Conservation (phyloP, 1,140 invertebrate genomes). For the Calliopsis andreniformis region DNA sequence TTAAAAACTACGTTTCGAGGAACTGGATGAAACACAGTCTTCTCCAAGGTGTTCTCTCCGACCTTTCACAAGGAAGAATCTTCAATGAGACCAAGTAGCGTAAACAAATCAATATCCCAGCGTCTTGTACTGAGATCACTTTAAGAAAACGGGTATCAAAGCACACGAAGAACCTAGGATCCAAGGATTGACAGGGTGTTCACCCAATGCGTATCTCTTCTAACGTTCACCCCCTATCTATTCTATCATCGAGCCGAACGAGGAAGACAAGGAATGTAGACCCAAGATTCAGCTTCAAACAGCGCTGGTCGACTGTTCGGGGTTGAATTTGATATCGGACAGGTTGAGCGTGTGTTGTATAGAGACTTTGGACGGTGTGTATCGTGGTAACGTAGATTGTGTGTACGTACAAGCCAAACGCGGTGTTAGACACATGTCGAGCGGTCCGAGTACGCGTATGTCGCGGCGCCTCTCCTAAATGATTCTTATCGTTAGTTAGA, state of each 20-base stretch:
- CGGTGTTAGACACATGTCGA: constrained; percentile 44
- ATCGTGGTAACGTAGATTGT: constrained; percentile 47
- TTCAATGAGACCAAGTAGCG: constrained; percentile 24
- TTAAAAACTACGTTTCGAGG: not conserved
- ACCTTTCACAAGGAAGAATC: not conserved
- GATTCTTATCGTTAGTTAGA: constrained; percentile 3
- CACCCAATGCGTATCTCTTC: not conserved
- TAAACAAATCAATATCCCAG: not conserved
- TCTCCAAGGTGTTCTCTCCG: not conserved
- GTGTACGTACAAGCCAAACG: constrained; percentile 48
- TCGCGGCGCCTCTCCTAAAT: not conserved
- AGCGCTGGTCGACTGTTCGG: constrained; percentile 31
- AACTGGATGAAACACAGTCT: not conserved
- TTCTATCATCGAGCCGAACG: not conserved
- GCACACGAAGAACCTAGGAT: not conserved
- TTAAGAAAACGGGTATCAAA: constrained; percentile 6
- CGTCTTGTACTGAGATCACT: constrained; percentile 1
- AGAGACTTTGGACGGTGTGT: not conserved
- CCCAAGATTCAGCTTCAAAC: constrained; percentile 25
- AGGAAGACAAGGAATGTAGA: not conserved
- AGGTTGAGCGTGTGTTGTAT: constrained; percentile 9
- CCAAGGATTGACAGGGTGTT: constrained; percentile 3
- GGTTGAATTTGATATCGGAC: constrained; percentile 26
- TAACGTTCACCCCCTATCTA: constrained; percentile 16
- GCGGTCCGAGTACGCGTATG: constrained; percentile 22